Evolutionary conservation across 2,888 invertebrate genomes (phyloP), one percentile per base, ranked within the genome.

Genomic region (Andrena camellia): DNA sequence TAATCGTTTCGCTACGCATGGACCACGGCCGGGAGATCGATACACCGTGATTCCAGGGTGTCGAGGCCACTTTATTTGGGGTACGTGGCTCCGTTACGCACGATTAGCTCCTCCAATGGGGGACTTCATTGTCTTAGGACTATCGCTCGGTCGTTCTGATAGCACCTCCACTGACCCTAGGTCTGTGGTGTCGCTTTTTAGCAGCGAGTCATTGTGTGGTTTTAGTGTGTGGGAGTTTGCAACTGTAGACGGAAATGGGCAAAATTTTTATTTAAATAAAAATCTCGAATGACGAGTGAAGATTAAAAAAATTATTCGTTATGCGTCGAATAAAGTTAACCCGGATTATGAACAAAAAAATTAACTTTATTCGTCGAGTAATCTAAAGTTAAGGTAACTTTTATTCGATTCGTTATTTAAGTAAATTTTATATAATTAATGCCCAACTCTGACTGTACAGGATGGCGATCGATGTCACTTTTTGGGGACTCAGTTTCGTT

Each of bases 1-100:
- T 88, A 88, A 88, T 88, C 87, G 85, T 79, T 84, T 81, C 70
- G 79, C 69, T 84, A 77, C 81, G 83, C 88, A 74, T 73, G 78
- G 75, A 78, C 78, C 69, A 50, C 82, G 82, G 76, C 73, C 75
- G 33, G 68, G 57, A 69, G 74, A 85, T 81, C 71, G 80, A 73
- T 70, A 59, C 69, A 17, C 76, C 33, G 10, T 52, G 57, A 59
- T 64, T 59, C n/a, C 13, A 13, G 29, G 35, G 48, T 71, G 67
- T 79, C 35, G 50, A 35, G 29, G 31, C 69, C 50, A 62, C 48
- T 82, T 79, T 83, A 67, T 69, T 68, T 54, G 31, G 72, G 64
- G 31, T 66, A 69, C 79, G 73, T 74, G 71, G 42, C 50, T 63
- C 57, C 23, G 70, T 62, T 57, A 68, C 67, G 75, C 75, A 13